Base-by-base conservation (phyloP, 2,797 vertebrate species). In the Anguilla obscura region DNA sequence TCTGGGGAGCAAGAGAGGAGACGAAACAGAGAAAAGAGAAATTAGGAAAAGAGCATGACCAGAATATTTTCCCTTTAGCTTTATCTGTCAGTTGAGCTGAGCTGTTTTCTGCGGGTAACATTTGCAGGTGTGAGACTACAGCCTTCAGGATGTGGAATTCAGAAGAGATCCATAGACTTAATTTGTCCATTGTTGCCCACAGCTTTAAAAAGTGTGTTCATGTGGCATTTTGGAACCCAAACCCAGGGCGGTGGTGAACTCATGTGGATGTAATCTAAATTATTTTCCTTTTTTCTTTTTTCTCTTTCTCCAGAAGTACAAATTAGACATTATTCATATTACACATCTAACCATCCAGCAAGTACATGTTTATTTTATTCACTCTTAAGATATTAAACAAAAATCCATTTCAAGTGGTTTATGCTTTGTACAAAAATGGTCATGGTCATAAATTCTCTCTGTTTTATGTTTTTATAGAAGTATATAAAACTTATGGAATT, bases 11-110 rank as follows among this genome's bases (percentile, higher is more conserved):
- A 91, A 92, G 93, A 94, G 94, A 94, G 94, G 94, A 95, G 95
- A 97, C 94, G 95, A 96, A 96, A 96, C 92, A 94, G 93, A 94
- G 95, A 95, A 94, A 95, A 94, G 95, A 95, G 93, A 96, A 96
- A 96, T 96, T 95, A 96, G 93, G 93, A 94, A 94, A 93, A 94
- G 92, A 92, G 94, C 94, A 95, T 95, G 96, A 95, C 95, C 95
- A 88, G 96, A 96, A 96, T 96, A 91, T 94, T 94, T 96, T 95
- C 92, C 90, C 89, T 92, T 93, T 91, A 92, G 94, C 93, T 94
- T 95, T 94, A 94, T 94, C 94, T 93, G 89, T 92, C 94, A 91
- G 86, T 93, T 89, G 87, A 89, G 88, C 89, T 92, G 91, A 92
- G 94, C 90, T 92, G 92, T 80, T 80, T 69, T 85, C 50, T 80